Percentiles rank a stretch among this genome's conserved stretches.
Conservation (phyloP, 2,797 vertebrate species). For the Benthosema pterotum region DNA sequence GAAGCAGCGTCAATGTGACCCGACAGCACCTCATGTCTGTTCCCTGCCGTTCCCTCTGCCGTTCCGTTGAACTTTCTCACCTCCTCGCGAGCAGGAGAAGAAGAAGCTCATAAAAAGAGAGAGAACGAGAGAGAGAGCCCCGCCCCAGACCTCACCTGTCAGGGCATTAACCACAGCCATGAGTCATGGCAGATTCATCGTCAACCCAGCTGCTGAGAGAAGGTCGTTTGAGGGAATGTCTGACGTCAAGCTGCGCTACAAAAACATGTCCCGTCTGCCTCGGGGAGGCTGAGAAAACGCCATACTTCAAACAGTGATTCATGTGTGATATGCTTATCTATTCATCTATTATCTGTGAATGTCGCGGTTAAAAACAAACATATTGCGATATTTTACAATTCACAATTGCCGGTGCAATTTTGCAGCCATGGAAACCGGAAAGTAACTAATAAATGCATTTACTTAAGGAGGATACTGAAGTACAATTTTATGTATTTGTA, state of each 20-base stretch:
- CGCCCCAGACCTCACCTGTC: constrained; percentile 65
- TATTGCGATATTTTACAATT: too few species aligned
- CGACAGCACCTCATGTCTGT: constrained; percentile 12
- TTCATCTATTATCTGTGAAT: too few species aligned
- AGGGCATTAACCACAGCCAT: constrained; percentile 36
- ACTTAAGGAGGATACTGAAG: too few species aligned
- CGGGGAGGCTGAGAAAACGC: not conserved
- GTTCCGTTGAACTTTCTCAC: constrained; percentile 38
- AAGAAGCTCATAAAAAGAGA: constrained; percentile 17
- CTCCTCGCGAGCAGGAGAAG: constrained; percentile 9
- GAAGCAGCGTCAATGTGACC: constrained; percentile 1
- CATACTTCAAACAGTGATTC: not conserved
- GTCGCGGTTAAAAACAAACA: too few species aligned
- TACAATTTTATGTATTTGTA: too few species aligned
- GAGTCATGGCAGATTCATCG: constrained; percentile 61
- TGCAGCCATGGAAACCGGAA: too few species aligned
- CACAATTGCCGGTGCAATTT: too few species aligned
- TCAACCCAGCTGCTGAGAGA: constrained; percentile 25
- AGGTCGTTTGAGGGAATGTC: constrained; percentile 64
- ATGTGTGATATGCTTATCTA: too few species aligned
- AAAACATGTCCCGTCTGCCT: constrained; percentile 16
- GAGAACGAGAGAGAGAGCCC: too few species aligned
- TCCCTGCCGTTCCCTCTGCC: not conserved
- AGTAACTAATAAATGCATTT: too few species aligned
- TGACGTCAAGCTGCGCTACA: constrained; percentile 25